Evolutionary conservation across 23 tunicate species (phyloP), one percentile per base, ranked within the genome.

Genomic region (Clavelina lepadiformis): DNA sequence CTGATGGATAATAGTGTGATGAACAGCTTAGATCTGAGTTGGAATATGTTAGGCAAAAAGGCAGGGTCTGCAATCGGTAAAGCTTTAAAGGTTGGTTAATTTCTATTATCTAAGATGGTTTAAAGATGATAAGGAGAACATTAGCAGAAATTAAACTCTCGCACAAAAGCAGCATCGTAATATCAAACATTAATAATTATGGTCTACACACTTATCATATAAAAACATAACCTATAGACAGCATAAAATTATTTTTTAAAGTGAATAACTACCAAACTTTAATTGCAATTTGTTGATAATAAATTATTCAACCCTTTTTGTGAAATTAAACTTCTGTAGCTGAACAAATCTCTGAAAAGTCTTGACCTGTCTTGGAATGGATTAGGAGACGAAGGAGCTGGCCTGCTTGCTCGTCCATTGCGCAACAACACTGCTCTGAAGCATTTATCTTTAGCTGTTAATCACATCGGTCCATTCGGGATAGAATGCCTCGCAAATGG

Each of bases 341-440:
- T 71, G 30, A 85, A 85, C 74, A 54, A 36, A 3, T 45, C 78
- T 1, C 63, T 85, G 22, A 33, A 28, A 26, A 71, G 83, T 51
- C 71, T 85, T 13, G 94, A 85, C 53, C 49, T 85, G 31, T 85
- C 94, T 3, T 85, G 75, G 67, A 85, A 85, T 57, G 94, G 94
- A 8, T 35, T 85, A 35, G 94, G 94, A 0, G 94, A 85, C 64
- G 94, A 85, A 24, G 94, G 94, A 2, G 75, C 94, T 8, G 83
- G 84, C 11, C 41, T 85, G 27, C 38, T 85, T 33, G 84, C 75
- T 5, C 68, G 68, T 8, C 51, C 79, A 1, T 52, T 85, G 38
- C 69, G 68, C 49, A 63, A 70, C 29, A 85, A 85, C 38, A 30
- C 84, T 15, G 51, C 82, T 26, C 54, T 83, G 60, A 56, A 67